Evolutionary conservation across 2,888 invertebrate species (phyloP).

Genomic region (Drosophila antonietae): DNA sequence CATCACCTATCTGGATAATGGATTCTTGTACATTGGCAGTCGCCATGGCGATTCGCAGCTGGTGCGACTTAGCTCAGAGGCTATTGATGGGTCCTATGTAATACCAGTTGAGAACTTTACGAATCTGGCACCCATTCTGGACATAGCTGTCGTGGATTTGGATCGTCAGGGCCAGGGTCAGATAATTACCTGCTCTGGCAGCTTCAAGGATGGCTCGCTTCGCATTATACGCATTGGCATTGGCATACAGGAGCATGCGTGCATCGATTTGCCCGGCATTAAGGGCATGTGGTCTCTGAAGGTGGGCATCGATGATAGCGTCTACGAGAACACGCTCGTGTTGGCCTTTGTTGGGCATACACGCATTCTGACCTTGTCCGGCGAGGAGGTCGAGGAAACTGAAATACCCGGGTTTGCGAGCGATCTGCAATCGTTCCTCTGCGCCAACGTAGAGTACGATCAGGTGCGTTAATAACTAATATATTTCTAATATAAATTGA

Average conservation of each 20-base stretch:
- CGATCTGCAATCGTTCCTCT: conserved; percentile 96
- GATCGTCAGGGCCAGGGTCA: conserved; percentile 99
- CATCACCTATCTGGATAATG: conserved; percentile 98
- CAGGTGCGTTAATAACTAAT: conserved; percentile 86
- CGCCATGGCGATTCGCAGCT: conserved; percentile 98
- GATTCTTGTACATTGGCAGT: conserved; percentile 98
- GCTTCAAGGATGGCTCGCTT: conserved; percentile 98
- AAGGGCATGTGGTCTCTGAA: conserved; percentile 99
- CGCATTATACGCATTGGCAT: conserved; percentile 98
- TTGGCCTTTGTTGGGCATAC: conserved; percentile 99
- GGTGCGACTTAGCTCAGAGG: conserved; percentile 92
- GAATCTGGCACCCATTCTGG: conserved; percentile 98
- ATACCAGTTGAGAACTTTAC: conserved; percentile 98
- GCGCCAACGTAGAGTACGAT: conserved; percentile 94
- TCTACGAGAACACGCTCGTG: conserved; percentile 94
- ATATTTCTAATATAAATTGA: not conserved
- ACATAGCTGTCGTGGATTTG: conserved; percentile 98
- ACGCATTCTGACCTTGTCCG: conserved; percentile 93
- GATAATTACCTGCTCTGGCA: conserved; percentile 98
- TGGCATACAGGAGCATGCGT: conserved; percentile 99
- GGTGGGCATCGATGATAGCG: conserved; percentile 87
- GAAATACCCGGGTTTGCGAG: conserved; percentile 96
- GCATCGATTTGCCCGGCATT: conserved; percentile 97
- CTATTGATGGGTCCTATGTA: conserved; percentile 96
- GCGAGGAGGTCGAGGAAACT: conserved; percentile 99